These are phyloP conservation scores for Eurytoma californica DNA, from an alignment of 2,888 invertebrate species.

Conservation along the genomic window DNA sequence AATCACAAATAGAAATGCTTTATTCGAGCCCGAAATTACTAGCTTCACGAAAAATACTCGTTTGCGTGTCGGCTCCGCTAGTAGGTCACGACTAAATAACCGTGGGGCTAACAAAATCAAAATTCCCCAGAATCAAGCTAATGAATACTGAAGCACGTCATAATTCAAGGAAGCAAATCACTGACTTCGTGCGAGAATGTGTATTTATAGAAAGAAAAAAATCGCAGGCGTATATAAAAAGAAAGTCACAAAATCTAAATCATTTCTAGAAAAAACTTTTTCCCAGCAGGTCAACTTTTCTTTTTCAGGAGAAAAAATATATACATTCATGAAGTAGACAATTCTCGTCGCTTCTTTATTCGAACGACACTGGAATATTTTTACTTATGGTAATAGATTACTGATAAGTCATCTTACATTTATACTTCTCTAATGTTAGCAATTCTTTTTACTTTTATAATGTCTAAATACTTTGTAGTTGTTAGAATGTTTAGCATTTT, in stretches of 20 bases:
- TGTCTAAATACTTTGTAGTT: too few species aligned
- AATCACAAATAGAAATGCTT: slow-evolving; percentile 35
- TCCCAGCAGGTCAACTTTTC: not conserved
- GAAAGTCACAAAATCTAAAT: not conserved
- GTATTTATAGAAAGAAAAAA: slow-evolving; percentile 16
- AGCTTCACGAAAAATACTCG: slow-evolving; percentile 50
- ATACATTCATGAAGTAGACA: not conserved
- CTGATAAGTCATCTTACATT: too few species aligned
- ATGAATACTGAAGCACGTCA: slow-evolving; percentile 46
- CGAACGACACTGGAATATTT: too few species aligned
- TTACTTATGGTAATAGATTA: too few species aligned
- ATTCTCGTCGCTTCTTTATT: too few species aligned
- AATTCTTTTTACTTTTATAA: too few species aligned
- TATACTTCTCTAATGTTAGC: too few species aligned
- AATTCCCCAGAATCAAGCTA: slow-evolving; percentile 49
- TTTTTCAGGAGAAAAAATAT: not conserved
- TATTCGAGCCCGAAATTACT: slow-evolving; percentile 42
- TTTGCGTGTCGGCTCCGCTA: slow-evolving; percentile 44
- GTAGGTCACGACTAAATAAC: slow-evolving; percentile 52
- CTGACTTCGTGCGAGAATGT: slow-evolving; percentile 16
- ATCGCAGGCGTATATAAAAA: slow-evolving; percentile 2
- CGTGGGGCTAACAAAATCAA: slow-evolving; percentile 43
- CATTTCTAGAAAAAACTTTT: too few species aligned
- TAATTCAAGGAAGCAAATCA: slow-evolving; percentile 42
- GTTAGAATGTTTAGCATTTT: too few species aligned